phyloP scores from a whole-genome alignment of 37 sponge, comb jelly and placozoan species.

The Agelas oroides region DNA sequence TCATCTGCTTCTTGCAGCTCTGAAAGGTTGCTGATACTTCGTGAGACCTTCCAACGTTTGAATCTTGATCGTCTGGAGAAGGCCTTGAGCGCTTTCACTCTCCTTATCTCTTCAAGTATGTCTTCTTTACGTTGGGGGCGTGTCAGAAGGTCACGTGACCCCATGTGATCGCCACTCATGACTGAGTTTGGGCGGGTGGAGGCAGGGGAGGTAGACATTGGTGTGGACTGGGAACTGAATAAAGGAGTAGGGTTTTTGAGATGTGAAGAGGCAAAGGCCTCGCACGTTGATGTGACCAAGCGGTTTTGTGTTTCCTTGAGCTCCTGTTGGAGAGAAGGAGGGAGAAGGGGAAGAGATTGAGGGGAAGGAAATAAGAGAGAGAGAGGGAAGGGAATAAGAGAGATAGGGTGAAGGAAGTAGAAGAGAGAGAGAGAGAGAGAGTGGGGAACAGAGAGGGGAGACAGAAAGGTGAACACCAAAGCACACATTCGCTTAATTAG shows the following conservation, averaged over 20 bases:
- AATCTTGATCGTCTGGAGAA: slow-evolving; percentile 1
- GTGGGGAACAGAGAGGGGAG: too few species aligned
- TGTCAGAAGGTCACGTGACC: too few species aligned
- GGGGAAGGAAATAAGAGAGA: too few species aligned
- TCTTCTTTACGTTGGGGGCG: too few species aligned
- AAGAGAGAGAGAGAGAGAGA: too few species aligned
- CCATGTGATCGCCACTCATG: not conserved
- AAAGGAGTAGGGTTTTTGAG: slow-evolving; percentile 6
- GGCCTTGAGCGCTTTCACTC: too few species aligned
- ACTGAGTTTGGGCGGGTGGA: slow-evolving; percentile 35
- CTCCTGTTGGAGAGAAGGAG: slow-evolving; percentile 19
- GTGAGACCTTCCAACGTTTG: slow-evolving; percentile 10
- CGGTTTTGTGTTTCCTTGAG: slow-evolving; percentile 63
- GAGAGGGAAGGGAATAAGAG: not conserved
- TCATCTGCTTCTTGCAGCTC: slow-evolving; percentile 62
- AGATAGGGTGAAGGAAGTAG: not conserved
- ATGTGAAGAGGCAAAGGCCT: slow-evolving; percentile 52
- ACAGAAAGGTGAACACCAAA: too few species aligned
- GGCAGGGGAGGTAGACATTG: slow-evolving; percentile 7
- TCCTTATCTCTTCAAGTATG: too few species aligned
- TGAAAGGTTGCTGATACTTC: slow-evolving; percentile 47
- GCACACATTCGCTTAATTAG: too few species aligned
- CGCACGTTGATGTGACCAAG: slow-evolving; percentile 69
- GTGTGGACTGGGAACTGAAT: not conserved
- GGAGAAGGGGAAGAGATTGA: not conserved